Conservation (phyloP, 2,888 invertebrate species). For the Drosophila mimetica region DNA sequence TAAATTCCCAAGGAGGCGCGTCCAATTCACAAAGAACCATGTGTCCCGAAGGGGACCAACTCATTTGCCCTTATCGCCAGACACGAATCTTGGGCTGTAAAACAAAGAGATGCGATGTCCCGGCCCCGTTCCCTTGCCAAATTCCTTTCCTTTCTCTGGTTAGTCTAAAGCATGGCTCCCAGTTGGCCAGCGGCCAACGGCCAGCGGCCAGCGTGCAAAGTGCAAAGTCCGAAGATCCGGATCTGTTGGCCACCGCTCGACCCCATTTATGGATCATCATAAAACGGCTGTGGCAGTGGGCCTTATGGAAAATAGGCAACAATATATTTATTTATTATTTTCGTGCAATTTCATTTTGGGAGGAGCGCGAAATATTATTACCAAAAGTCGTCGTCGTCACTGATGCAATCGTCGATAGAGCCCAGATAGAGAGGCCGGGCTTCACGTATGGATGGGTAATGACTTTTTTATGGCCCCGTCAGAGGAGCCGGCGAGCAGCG, state of each 20-base stretch:
- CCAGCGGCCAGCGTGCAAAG: no score
- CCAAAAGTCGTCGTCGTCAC: constrained; percentile 42
- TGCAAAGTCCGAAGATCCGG: not conserved
- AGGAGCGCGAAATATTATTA: constrained; percentile 44
- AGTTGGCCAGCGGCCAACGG: constrained; percentile 23
- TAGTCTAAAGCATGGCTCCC: constrained; percentile 44
- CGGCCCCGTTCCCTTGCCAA: not conserved
- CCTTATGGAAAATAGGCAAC: constrained; percentile 52
- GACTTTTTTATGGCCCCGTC: constrained; percentile 77
- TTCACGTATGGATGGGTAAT: constrained; percentile 62
- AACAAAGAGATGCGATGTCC: constrained; percentile 27
- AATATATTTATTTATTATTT: constrained; percentile 66
- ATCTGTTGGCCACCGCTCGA: not conserved
- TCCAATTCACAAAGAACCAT: constrained; percentile 8
- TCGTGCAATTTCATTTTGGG: constrained; percentile 62
- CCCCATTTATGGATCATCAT: constrained; percentile 58
- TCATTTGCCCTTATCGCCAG: constrained; percentile 40
- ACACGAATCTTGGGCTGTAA: constrained; percentile 44
- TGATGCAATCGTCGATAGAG: constrained; percentile 48
- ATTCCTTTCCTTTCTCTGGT: not conserved
- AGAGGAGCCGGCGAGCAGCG: not conserved
- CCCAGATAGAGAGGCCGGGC: constrained; percentile 7
- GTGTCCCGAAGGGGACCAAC: constrained; percentile 12
- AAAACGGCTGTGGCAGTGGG: constrained; percentile 40
- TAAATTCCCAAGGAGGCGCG: constrained; percentile 8